phyloP scores from a whole-genome alignment of 2,888 invertebrate species.

The Drosophila lacicola region DNA sequence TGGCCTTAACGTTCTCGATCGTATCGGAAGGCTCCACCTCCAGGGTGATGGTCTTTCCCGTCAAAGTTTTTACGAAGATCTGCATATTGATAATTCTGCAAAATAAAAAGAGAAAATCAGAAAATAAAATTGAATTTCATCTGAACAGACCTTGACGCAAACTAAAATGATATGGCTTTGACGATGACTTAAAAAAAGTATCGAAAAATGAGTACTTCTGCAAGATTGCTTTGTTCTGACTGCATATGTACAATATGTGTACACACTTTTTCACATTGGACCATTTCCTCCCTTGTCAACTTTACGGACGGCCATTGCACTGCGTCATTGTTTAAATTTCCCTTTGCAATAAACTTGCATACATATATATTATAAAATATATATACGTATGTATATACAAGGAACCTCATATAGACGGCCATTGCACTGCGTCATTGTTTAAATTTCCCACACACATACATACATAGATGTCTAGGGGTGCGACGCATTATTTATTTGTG shows the following conservation, averaged over 20 bases:
- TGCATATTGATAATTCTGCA: conserved; percentile 74
- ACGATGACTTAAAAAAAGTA: background rate
- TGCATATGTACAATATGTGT: background rate
- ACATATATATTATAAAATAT: too few relatives aligned
- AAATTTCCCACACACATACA: too few relatives aligned
- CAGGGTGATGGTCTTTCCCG: conserved; percentile 71
- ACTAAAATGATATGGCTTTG: background rate
- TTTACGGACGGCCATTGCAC: conserved; percentile 23
- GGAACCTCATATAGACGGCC: conserved; percentile 3
- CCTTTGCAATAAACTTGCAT: too few relatives aligned
- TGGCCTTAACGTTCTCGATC: conserved; percentile 68
- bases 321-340: too few relatives aligned
- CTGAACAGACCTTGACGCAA: conserved; percentile 4
- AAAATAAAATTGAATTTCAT: conserved; percentile 11
- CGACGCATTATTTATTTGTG: too few relatives aligned
- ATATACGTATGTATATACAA: too few relatives aligned
- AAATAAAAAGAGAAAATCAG: conserved; percentile 13
- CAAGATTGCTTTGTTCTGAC: conserved; percentile 29
- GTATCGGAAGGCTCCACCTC: conserved; percentile 71
- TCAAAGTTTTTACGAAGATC: conserved; percentile 79
- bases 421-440: background rate
- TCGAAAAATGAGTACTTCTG: background rate
- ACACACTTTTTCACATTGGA: background rate
- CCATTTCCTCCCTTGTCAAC: conserved; percentile 15
- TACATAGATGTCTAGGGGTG: background rate